These are phyloP conservation scores for Nasua narica DNA, from an alignment of 2,797 vertebrate genomes.

Conservation along the genomic window DNA sequence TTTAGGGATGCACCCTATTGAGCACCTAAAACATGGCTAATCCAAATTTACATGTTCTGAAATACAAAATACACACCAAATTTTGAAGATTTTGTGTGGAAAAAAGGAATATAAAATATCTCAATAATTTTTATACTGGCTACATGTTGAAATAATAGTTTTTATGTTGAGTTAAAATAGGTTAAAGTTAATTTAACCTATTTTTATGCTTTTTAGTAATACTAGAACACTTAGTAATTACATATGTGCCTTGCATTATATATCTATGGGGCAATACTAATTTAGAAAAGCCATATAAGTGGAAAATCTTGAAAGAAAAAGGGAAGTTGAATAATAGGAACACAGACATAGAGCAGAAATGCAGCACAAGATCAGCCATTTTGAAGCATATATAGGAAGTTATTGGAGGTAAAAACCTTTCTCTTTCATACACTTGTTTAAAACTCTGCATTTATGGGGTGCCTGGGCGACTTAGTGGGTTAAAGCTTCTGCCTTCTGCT, in stretches of 20 bases:
- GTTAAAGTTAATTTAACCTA: background rate
- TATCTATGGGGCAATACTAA: background rate
- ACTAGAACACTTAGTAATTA: background rate
- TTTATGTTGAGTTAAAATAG: background rate
- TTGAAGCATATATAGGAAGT: background rate
- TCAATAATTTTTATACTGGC: background rate
- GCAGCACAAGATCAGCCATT: background rate
- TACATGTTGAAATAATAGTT: background rate
- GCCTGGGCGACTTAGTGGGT: no score
- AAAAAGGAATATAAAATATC: background rate
- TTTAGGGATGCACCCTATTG: background rate
- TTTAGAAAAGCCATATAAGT: background rate
- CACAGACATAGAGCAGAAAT: background rate
- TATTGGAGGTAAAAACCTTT: background rate
- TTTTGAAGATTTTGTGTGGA: background rate
- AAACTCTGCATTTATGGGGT: background rate
- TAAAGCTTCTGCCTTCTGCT: no score
- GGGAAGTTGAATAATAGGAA: background rate
- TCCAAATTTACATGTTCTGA: background rate
- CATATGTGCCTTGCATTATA: background rate
- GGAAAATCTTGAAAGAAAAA: background rate
- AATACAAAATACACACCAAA: background rate
- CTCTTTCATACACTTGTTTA: background rate
- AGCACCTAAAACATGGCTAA: background rate
- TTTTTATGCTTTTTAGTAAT: background rate